phyloP scores from a whole-genome alignment of 2,797 vertebrate genomes.

The Notoglanidium macrostoma region DNA sequence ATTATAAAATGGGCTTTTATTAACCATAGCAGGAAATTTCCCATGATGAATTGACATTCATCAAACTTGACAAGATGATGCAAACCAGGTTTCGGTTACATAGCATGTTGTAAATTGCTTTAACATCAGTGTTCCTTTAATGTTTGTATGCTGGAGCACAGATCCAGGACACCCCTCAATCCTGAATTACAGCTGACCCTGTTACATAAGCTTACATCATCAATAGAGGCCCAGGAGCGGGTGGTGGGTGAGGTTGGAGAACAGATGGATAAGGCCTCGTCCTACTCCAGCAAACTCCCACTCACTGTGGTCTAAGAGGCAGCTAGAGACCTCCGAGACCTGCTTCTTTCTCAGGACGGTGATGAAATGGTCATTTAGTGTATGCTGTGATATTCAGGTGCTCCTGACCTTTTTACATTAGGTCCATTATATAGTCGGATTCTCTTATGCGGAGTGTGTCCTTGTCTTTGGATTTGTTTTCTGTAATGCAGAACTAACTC shows the following conservation, averaged over 20 bases:
- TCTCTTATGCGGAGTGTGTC: not conserved
- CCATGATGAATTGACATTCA: no score
- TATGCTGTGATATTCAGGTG: not conserved
- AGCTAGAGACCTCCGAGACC: constrained; percentile 7
- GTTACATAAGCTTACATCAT: constrained; percentile 60
- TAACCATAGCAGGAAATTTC: not conserved
- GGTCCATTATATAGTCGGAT: not conserved
- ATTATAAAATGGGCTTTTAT: not conserved
- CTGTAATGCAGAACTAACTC: not conserved
- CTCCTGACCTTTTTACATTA: constrained; percentile 30
- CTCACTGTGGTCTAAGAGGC: constrained; percentile 32
- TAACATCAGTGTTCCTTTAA: constrained; percentile 3
- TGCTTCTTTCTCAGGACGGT: not conserved
- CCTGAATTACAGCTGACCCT: constrained; percentile 49
- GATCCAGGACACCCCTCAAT: constrained; percentile 36
- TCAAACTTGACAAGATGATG: constrained; percentile 18
- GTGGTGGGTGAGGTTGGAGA: constrained; percentile 36
- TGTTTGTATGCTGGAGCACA: constrained; percentile 7
- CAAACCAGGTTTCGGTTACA: constrained; percentile 18
- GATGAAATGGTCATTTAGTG: not conserved
- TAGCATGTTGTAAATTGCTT: constrained; percentile 18
- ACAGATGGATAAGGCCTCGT: constrained; percentile 42
- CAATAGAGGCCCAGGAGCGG: constrained; percentile 42
- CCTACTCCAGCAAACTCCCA: constrained; percentile 19
- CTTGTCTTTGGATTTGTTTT: not conserved